Conservation (phyloP, 2,797 vertebrate species). For the Acestrorhynchus altus region DNA sequence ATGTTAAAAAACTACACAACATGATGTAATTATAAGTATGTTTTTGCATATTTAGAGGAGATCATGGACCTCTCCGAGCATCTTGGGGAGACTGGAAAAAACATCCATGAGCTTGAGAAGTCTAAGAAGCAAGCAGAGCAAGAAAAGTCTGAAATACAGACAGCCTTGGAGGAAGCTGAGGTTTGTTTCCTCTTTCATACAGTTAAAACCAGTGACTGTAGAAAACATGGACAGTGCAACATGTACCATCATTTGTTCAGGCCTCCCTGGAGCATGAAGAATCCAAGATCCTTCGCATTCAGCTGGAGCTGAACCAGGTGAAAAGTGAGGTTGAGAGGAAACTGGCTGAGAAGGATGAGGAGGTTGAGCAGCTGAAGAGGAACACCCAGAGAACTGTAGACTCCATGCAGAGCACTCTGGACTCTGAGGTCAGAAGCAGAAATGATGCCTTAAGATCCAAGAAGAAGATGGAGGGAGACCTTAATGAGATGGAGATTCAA, state of each 20-base stretch:
- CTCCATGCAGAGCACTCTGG: conserved; percentile 83
- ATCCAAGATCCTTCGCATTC: conserved; percentile 85
- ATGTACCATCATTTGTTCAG: conserved; percentile 64
- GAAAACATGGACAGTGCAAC: too few species aligned
- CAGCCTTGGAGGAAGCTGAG: conserved; percentile 85
- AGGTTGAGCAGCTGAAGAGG: conserved; percentile 87
- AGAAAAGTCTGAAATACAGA: conserved; percentile 82
- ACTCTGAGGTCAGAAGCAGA: conserved; percentile 86
- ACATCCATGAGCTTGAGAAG: conserved; percentile 85
- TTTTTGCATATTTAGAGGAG: conserved; percentile 75
- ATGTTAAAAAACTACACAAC: not conserved
- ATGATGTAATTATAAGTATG: not conserved
- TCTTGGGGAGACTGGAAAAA: conserved; percentile 84
- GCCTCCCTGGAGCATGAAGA: conserved; percentile 87
- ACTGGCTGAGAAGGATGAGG: conserved; percentile 87
- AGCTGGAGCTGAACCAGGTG: conserved; percentile 87
- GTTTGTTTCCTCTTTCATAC: conserved; percentile 53
- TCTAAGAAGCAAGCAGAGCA: conserved; percentile 84
- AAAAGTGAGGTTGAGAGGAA: conserved; percentile 86
- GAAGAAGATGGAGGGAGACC: conserved; percentile 90
- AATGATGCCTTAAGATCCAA: conserved; percentile 88
- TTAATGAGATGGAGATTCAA: conserved; percentile 90
- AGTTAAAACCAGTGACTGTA: too few species aligned
- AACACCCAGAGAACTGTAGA: conserved; percentile 83
- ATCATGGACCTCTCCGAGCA: conserved; percentile 87